Percentiles rank a stretch among this genome's conserved stretches.
Evolutionary conservation across 2,888 invertebrate genomes (phyloP).

Genomic region (Ophonus ardosiacus): DNA sequence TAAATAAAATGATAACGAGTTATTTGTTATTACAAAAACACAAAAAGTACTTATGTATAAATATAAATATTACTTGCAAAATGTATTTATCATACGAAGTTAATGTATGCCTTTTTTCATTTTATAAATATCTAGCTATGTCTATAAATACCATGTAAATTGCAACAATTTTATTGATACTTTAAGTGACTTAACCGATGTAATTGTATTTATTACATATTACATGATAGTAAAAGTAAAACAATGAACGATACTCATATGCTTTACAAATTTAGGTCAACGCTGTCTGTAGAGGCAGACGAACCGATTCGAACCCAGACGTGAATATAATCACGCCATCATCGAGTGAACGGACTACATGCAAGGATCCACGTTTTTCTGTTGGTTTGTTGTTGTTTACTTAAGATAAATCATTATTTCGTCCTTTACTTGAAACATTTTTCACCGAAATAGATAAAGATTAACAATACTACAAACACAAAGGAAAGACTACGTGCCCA

Average conservation of each 20-base stretch:
- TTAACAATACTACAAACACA: no score
- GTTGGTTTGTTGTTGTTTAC: constrained; percentile 1
- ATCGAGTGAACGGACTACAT: neutral
- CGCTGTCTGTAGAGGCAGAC: neutral
- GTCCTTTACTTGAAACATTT: neutral
- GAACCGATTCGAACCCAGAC: neutral
- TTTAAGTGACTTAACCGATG: neutral
- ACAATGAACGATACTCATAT: neutral
- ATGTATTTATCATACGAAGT: neutral
- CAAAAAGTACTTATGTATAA: no score
- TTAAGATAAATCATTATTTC: neutral
- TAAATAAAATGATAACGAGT: no score
- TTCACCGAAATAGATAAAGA: no score
- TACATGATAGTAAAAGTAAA: neutral
- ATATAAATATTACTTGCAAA: neutral
- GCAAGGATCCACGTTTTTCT: constrained; percentile 3
- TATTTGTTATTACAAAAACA: no score
- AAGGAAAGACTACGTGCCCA: no score
- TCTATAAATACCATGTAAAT: neutral
- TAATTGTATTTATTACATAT: neutral
- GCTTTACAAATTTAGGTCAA: constrained; percentile 21
- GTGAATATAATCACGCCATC: neutral
- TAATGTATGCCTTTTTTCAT: neutral
- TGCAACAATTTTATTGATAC: neutral
- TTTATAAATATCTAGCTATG: neutral